These are phyloP conservation scores for Drosophila mojavensis DNA, from an alignment of 1,140 invertebrate genomes.

Conservation along the genomic window DNA sequence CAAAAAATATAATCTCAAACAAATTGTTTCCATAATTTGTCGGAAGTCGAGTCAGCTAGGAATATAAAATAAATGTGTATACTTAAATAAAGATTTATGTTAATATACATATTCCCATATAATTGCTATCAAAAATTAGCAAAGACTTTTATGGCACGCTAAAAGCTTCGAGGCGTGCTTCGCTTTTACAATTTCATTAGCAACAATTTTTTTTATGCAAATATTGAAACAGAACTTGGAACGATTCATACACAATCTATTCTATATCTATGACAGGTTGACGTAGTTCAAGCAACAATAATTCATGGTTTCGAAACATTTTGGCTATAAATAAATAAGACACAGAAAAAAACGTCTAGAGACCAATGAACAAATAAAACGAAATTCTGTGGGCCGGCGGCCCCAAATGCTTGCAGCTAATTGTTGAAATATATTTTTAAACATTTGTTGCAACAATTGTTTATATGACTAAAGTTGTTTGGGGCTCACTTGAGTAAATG, in stretches of 20 bases:
- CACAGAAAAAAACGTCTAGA: not conserved
- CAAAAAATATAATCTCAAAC: no score
- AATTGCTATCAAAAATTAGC: slow-evolving; percentile 31
- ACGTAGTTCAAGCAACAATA: not conserved
- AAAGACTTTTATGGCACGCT: slow-evolving; percentile 26
- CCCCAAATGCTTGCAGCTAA: slow-evolving; percentile 34
- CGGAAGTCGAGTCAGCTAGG: no score
- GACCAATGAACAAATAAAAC: slow-evolving; percentile 7
- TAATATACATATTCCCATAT: slow-evolving; percentile 6
- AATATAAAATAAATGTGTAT: no score
- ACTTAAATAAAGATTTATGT: no score
- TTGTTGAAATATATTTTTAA: slow-evolving; percentile 21
- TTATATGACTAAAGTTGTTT: not conserved
- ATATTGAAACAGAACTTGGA: slow-evolving; percentile 18
- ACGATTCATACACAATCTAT: slow-evolving; percentile 23
- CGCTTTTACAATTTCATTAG: slow-evolving; percentile 54
- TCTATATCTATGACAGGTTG: not conserved
- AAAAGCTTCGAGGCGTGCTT: slow-evolving; percentile 26
- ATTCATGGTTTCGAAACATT: slow-evolving; percentile 4
- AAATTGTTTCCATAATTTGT: no score
- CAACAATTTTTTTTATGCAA: slow-evolving; percentile 29
- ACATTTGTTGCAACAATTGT: slow-evolving; percentile 8
- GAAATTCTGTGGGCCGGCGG: no score
- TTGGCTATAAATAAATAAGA: slow-evolving; percentile 49
- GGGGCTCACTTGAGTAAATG: not conserved